phyloP scores from a whole-genome alignment of 2,797 vertebrate genomes.

The Syngnathus rostellatus region DNA sequence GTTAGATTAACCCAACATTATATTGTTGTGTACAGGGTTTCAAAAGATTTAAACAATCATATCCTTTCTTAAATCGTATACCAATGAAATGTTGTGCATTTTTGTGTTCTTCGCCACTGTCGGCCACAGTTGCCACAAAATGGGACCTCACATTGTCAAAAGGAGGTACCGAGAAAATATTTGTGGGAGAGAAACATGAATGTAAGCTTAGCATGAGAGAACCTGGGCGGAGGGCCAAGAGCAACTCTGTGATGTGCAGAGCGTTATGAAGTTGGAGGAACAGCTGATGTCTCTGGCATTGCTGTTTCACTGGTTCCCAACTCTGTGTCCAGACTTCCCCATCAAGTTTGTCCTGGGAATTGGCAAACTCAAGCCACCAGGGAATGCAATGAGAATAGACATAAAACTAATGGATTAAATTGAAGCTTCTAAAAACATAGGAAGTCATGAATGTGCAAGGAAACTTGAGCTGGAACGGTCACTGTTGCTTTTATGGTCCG shows the following conservation, averaged over 20 bases:
- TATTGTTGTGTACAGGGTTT: conserved; percentile 47
- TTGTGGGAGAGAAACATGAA: conserved; percentile 67
- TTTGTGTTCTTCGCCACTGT: conserved; percentile 48
- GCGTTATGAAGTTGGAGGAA: conserved; percentile 66
- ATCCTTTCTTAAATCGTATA: conserved; percentile 38
- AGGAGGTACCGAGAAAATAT: conserved; percentile 57
- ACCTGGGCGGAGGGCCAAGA: conserved; percentile 61
- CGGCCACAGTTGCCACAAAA: conserved; percentile 57
- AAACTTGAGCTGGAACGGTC: conserved; percentile 43
- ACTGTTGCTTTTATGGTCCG: conserved; percentile 50
- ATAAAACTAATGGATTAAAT: conserved; percentile 55
- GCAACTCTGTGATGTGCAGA: conserved; percentile 58
- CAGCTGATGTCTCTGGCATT: conserved; percentile 70
- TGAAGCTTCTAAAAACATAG: conserved; percentile 56
- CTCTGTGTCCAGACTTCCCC: conserved; percentile 62
- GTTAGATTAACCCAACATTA: conserved; percentile 53
- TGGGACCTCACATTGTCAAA: conserved; percentile 51
- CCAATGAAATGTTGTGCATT: conserved; percentile 40
- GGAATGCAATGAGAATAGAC: conserved; percentile 58
- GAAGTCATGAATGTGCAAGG: conserved; percentile 46
- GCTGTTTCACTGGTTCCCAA: conserved; percentile 63
- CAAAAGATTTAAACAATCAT: conserved; percentile 47
- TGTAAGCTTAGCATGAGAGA: conserved; percentile 66
- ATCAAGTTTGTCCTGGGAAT: conserved; percentile 72
- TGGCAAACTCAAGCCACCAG: conserved; percentile 63